These are phyloP conservation scores for Trichonephila clavata DNA, from an alignment of 1,140 invertebrate genomes.

Conservation along the genomic window DNA sequence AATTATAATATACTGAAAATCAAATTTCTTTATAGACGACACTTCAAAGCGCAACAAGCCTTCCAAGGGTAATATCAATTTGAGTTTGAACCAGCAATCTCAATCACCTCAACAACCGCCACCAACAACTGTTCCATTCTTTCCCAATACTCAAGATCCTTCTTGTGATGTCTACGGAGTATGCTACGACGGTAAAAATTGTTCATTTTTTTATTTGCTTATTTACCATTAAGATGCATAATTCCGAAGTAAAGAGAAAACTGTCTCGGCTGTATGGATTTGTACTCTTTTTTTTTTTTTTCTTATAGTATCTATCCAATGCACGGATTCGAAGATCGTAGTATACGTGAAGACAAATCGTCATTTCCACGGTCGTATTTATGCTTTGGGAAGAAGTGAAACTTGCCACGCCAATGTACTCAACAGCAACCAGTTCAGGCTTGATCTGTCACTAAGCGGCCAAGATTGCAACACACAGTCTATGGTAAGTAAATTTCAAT, in stretches of 20 bases:
- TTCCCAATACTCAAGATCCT: conserved; percentile 76
- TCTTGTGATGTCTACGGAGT: conserved; percentile 94
- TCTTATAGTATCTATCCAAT: conserved; percentile 91
- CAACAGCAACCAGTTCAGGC: conserved; percentile 93
- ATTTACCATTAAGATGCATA: no score
- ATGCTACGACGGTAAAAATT: conserved; percentile 92
- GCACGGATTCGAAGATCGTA: conserved; percentile 95
- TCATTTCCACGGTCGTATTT: conserved; percentile 96
- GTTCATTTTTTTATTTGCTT: background rate
- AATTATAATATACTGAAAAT: background rate
- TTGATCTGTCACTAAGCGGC: conserved; percentile 95
- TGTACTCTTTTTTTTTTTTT: background rate
- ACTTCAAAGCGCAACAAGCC: conserved; percentile 64
- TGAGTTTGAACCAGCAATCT: conserved; percentile 9
- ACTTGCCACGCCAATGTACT: conserved; percentile 96
- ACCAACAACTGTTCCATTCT: conserved; percentile 51
- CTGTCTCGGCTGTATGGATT: no score
- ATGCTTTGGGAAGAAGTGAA: conserved; percentile 94
- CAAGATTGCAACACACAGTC: conserved; percentile 94
- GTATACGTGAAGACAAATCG: conserved; percentile 95
- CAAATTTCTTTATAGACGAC: conserved; percentile 36
- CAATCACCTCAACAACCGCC: background rate
- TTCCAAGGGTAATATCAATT: conserved; percentile 67
- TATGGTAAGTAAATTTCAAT: conserved; percentile 78
- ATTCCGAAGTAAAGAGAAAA: no score